phyloP scores from a whole-genome alignment of 2,888 invertebrate genomes.

The Erannis defoliaria region DNA sequence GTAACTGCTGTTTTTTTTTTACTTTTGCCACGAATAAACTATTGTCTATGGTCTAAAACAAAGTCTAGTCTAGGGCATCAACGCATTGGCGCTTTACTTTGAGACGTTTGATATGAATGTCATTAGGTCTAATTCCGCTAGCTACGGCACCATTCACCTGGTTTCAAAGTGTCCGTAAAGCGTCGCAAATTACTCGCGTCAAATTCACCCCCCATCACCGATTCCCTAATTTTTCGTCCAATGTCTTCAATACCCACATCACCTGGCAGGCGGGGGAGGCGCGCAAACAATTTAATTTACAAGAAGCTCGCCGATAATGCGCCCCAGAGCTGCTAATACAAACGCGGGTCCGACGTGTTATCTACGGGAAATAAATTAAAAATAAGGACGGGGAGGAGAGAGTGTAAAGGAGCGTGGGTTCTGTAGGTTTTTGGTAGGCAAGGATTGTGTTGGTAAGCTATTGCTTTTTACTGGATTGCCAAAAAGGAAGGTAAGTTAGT shows the following conservation, averaged over 20 bases:
- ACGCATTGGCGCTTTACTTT: too few species aligned
- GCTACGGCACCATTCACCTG: too few species aligned
- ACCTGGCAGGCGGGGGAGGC: constrained; percentile 54
- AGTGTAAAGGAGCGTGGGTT: constrained; percentile 38
- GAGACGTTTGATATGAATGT: too few species aligned
- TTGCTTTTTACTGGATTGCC: too few species aligned
- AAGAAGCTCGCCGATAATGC: constrained; percentile 71
- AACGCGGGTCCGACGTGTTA: constrained; percentile 57
- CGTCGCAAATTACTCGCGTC: neutral
- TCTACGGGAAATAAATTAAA: constrained; percentile 55
- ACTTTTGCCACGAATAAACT: too few species aligned
- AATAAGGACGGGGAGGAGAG: constrained; percentile 48
- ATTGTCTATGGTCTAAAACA: too few species aligned
- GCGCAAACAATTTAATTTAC: constrained; percentile 80
- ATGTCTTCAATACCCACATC: constrained; percentile 40
- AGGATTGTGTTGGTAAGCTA: too few species aligned
- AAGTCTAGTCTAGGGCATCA: too few species aligned
- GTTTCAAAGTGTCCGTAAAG: too few species aligned
- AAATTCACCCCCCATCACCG: neutral
- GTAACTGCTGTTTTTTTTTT: too few species aligned
- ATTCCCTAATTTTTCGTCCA: constrained; percentile 18
- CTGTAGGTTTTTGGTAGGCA: constrained; percentile 8
- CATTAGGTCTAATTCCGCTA: too few species aligned
- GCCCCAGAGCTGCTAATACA: constrained; percentile 70
- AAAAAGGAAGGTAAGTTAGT: too few species aligned